Evolutionary conservation across 2,797 vertebrate genomes (phyloP), one percentile per base, ranked within the genome.

Genomic region (Poeciliopsis gracilis): DNA sequence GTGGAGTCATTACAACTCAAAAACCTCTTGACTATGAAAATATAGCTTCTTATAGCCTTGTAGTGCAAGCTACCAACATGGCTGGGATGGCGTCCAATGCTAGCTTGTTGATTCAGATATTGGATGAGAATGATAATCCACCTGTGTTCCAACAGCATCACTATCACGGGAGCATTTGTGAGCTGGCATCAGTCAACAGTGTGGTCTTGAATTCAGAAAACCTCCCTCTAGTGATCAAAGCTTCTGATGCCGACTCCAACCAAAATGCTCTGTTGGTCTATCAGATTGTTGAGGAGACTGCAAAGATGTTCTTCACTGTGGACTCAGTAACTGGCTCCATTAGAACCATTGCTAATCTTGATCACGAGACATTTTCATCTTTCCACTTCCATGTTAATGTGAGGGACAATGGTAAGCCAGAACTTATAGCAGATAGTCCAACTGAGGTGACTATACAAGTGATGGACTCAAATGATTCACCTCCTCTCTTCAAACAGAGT

Each of bases 291-390:
- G 98, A 99, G 83, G 97, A 98, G 73, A 97, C 95, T 2, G 98
- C 98, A 76, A 98, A 98, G 80, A 96, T 95, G 82, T 98, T 97
- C 91, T 99, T 99, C 87, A 97, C 97, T 0, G 97, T 99, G 15
- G 98, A 99, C 91, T 97, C 97, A 5, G 98, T 97, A 78, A 99
- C 98, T 2, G 98, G 98, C 9, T 98, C 98, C 0, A 97, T 99
- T 83, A 95, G 98, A 89, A 99, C 98, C 23, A 98, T 98, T 55
- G 96, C 97, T 57, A 96, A 95, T 90, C 92, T 99, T 66, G 98
- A 99, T 92, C 97, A 98, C 11, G 98, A 99, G 92, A 97, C 95
- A 0, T 96, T 97, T 69, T 90, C 96, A 23, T 95, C 76, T 25
- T 99, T 98, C 87, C 94, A 96, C 85, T 99, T 99, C 82, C 97